Conservation (phyloP, 2,888 invertebrate species). For the Drosophila anomalipes region DNA sequence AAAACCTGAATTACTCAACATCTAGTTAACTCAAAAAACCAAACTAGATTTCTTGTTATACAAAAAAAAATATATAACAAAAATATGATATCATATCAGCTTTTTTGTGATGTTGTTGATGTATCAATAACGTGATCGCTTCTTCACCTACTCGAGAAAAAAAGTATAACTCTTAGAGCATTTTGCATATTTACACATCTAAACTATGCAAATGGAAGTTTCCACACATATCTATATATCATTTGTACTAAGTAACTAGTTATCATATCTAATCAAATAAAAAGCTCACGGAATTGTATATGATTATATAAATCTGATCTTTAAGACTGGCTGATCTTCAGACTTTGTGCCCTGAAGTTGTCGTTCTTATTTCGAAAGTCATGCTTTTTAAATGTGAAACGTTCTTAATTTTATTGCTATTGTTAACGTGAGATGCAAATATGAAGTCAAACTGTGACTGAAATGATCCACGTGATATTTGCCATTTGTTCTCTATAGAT, state of each 20-base stretch:
- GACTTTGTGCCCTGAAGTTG: not conserved
- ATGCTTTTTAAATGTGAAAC: conserved; percentile 28
- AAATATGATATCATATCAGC: not conserved
- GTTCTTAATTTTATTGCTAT: conserved; percentile 18
- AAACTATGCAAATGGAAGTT: conserved; percentile 24
- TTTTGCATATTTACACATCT: conserved; percentile 9
- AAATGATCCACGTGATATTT: conserved; percentile 33
- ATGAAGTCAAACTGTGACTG: conserved; percentile 25
- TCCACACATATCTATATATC: not conserved
- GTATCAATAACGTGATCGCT: conserved; percentile 11
- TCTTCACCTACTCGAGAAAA: not conserved
- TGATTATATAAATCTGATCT: conserved; percentile 24
- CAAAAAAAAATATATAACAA: not conserved
- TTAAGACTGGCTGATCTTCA: not conserved
- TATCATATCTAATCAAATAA: conserved; percentile 32
- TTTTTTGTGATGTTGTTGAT: not conserved
- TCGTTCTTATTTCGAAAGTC: conserved; percentile 24
- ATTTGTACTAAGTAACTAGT: conserved; percentile 18
- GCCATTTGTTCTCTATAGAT: not conserved
- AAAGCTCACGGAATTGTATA: conserved; percentile 13
- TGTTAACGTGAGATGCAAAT: conserved; percentile 22
- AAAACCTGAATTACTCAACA: conserved; percentile 45
- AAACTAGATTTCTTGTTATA: conserved; percentile 40
- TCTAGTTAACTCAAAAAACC: conserved; percentile 27
- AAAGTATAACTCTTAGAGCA: conserved; percentile 14